Evolutionary conservation across 2,797 vertebrate genomes (phyloP).

Genomic region (Scyliorhinus canicula): DNA sequence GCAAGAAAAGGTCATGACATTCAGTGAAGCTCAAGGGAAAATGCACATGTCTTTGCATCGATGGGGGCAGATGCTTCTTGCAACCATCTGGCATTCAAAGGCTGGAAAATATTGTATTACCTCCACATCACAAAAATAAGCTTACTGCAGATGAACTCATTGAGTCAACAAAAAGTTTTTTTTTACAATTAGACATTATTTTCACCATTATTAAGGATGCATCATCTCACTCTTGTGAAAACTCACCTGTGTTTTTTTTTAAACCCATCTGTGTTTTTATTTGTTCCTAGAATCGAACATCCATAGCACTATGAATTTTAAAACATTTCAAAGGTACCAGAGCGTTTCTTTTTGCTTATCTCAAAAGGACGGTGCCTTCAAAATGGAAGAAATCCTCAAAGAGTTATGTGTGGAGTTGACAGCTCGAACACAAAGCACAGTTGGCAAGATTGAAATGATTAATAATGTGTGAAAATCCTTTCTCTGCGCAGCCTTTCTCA

Average conservation of each 20-base stretch:
- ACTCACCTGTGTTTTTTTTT: neutral
- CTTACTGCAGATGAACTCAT: neutral
- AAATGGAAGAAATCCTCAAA: neutral
- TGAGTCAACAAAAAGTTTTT: neutral
- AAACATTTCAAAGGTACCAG: neutral
- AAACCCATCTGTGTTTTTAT: neutral
- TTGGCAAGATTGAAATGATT: constrained; percentile 19
- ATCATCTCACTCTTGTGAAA: neutral
- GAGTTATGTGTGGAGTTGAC: neutral
- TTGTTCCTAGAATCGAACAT: neutral
- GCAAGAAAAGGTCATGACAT: constrained; percentile 41
- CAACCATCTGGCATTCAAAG: constrained; percentile 26
- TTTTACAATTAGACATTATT: neutral
- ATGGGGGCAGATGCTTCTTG: neutral
- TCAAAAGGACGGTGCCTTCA: neutral
- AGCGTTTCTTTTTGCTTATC: neutral
- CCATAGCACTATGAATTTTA: neutral
- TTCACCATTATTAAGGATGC: neutral
- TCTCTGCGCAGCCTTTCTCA: neutral
- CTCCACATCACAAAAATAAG: neutral
- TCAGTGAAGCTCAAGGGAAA: constrained; percentile 23
- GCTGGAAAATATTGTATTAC: constrained; percentile 33
- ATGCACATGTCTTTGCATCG: neutral
- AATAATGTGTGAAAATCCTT: constrained; percentile 1
- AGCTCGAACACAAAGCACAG: neutral